These are phyloP conservation scores for Labia minor DNA, from an alignment of 2,888 invertebrate species.

Conservation along the genomic window DNA sequence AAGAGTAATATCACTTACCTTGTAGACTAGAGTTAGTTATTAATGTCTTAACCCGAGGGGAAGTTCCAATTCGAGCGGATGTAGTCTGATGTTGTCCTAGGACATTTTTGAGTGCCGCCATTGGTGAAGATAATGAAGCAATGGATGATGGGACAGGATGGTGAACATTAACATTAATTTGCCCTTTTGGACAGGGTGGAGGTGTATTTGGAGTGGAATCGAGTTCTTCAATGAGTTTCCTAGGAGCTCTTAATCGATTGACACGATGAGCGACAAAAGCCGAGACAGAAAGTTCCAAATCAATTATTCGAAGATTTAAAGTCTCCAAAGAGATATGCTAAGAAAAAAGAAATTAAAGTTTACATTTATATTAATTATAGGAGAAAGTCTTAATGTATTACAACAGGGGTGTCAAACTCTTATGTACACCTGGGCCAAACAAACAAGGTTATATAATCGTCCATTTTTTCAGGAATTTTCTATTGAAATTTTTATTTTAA, in stretches of 20 bases:
- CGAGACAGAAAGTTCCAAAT: slow-evolving; percentile 56
- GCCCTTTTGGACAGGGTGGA: slow-evolving; percentile 53
- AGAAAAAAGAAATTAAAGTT: slow-evolving; percentile 30
- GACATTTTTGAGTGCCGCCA: slow-evolving; percentile 4
- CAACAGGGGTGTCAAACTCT: no score
- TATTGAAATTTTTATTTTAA: no score
- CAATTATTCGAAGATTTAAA: slow-evolving; percentile 52
- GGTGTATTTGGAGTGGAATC: slow-evolving; percentile 47
- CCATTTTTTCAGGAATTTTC: no score
- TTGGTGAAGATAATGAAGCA: not conserved
- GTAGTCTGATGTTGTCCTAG: slow-evolving; percentile 24
- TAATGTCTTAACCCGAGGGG: slow-evolving; percentile 35
- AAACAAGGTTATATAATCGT: no score
- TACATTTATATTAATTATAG: not conserved
- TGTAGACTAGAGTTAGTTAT: slow-evolving; percentile 30
- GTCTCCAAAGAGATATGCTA: slow-evolving; percentile 54
- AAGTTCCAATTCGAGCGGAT: slow-evolving; percentile 35
- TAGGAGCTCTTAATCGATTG: slow-evolving; percentile 58
- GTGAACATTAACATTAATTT: slow-evolving; percentile 49
- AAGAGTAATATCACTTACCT: no score
- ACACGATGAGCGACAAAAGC: slow-evolving; percentile 79
- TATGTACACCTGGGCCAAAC: no score
- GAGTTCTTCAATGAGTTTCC: slow-evolving; percentile 58
- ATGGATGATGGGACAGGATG: slow-evolving; percentile 14
- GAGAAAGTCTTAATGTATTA: no score